Evolutionary conservation across 1,140 invertebrate genomes (phyloP).

Genomic region (Dinothrombium tinctorium): DNA sequence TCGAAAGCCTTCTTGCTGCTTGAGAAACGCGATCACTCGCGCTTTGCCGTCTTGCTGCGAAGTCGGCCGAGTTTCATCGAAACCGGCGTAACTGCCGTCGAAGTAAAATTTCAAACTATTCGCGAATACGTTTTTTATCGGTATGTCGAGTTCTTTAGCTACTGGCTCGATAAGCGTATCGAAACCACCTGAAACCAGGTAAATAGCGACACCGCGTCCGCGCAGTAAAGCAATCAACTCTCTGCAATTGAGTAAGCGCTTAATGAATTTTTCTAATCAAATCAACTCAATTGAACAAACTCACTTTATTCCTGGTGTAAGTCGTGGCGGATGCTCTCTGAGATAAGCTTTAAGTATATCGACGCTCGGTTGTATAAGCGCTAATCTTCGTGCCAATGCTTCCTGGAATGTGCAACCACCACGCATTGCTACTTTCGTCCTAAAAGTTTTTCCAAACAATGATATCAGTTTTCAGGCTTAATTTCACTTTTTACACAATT

Average conservation of each 20-base stretch:
- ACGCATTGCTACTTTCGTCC: slow-evolving; percentile 76
- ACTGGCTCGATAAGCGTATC: slow-evolving; percentile 61
- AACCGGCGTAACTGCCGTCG: slow-evolving; percentile 75
- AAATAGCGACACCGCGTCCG: slow-evolving; percentile 45
- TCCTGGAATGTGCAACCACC: slow-evolving; percentile 77
- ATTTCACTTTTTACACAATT: too few species aligned
- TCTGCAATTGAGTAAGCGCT: slow-evolving; percentile 23
- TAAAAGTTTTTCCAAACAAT: too few species aligned
- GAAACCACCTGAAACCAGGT: slow-evolving; percentile 85
- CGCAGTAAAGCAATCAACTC: slow-evolving; percentile 52
- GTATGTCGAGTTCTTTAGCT: slow-evolving; percentile 52
- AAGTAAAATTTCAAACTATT: slow-evolving; percentile 76
- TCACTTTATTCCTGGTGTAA: slow-evolving; percentile 67
- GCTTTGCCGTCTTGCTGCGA: slow-evolving; percentile 69
- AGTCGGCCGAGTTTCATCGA: slow-evolving; percentile 70
- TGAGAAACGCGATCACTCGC: slow-evolving; percentile 51
- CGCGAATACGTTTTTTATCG: slow-evolving; percentile 52
- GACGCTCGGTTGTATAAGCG: slow-evolving; percentile 58
- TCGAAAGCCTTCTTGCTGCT: slow-evolving; percentile 45
- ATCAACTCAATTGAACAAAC: slow-evolving; percentile 12
- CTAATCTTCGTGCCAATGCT: slow-evolving; percentile 49
- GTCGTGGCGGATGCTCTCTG: slow-evolving; percentile 37
- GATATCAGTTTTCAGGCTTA: too few species aligned
- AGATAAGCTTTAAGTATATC: slow-evolving; percentile 54
- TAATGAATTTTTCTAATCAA: neutral